Evolutionary conservation across 1,140 invertebrate species (phyloP).

Genomic region (Eriosoma lanigerum): DNA sequence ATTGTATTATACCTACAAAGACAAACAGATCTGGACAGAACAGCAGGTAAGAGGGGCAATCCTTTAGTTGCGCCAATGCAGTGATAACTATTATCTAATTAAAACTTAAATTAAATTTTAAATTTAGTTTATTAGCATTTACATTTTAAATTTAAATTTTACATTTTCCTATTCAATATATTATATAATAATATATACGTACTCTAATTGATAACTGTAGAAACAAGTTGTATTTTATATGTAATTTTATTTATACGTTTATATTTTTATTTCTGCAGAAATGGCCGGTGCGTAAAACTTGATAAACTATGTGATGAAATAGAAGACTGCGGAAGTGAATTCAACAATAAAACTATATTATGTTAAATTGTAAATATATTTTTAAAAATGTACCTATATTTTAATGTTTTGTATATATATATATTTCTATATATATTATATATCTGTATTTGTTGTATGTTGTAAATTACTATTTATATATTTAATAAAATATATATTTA

Average conservation of each 20-base stretch:
- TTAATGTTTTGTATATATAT: conserved; percentile 5
- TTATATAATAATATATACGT: too few relatives aligned
- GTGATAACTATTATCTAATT: too few relatives aligned
- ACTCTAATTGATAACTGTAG: too few relatives aligned
- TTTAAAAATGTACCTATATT: conserved; percentile 15
- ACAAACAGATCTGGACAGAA: too few relatives aligned
- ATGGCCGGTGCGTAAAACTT: conserved; percentile 47
- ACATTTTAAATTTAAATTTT: too few relatives aligned
- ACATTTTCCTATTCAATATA: too few relatives aligned
- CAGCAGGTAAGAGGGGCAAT: too few relatives aligned
- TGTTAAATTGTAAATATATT: conserved; percentile 19
- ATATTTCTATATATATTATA: conserved; percentile 19
- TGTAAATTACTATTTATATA: conserved; percentile 43
- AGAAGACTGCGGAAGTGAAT: conserved; percentile 49
- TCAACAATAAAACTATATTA: conserved; percentile 33
- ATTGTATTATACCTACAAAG: too few relatives aligned
- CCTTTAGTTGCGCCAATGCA: too few relatives aligned
- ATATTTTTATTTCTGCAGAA: conserved; percentile 14
- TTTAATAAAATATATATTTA: conserved; percentile 14
- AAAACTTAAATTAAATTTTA: too few relatives aligned
- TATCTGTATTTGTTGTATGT: conserved; percentile 48
- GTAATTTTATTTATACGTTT: background rate
- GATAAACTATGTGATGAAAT: conserved; percentile 33
- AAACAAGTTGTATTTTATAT: background rate
- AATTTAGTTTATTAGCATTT: too few relatives aligned